Base-by-base conservation (phyloP, 2,113 vertebrate species). In the Cephalopterus ornatus region DNA sequence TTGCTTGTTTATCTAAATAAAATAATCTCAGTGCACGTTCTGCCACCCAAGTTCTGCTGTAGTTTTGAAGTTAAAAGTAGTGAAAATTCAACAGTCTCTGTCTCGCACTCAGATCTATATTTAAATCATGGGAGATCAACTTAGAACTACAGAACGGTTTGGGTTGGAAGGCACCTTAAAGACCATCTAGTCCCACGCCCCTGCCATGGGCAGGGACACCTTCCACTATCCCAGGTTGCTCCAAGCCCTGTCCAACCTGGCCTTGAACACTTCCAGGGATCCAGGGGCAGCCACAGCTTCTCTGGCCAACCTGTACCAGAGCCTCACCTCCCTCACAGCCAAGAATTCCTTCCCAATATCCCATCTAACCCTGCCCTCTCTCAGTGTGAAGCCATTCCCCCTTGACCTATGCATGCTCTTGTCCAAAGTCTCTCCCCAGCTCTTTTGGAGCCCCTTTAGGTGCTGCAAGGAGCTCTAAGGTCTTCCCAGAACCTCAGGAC, bases 151-250 rank as follows among this genome's bases (percentile, higher is more conserved):
- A 52, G 33, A 66, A 35, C 5, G 20, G 5, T 22, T 53, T 66
- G 58, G 33, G 20, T 26, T 72, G n/a, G 8, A 72, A 58, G 11
- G 20, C 13, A 53, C 53, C 39, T 49, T 44, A 58, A 49, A 56
- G 35, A 49, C 8, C 47, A 28, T 9, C 8, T 28, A 2, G 0
- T 39, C 37, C 4, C 2, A 44, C 42, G 15, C 10, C 11, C 12
- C 26, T 49, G 41, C 41, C 32, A 44, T n/a, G 35, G 62, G 23
- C 42, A 56, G 58, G 37, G 50, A 65, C 2, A 32, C 19, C 46
- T 47, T 19, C 50, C 44, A 47, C 0, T 0, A 61, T 7, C 12
- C 5, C 24, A 46, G 42, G 24, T 0, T n/a, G 50, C 30, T 46
- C 39, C 33, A 79, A 53, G 39, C 8, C 26, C 32, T 6, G 15